These are phyloP conservation scores for Ichneumoninae sp. DNA, from an alignment of 2,888 invertebrate species.

Conservation along the genomic window DNA sequence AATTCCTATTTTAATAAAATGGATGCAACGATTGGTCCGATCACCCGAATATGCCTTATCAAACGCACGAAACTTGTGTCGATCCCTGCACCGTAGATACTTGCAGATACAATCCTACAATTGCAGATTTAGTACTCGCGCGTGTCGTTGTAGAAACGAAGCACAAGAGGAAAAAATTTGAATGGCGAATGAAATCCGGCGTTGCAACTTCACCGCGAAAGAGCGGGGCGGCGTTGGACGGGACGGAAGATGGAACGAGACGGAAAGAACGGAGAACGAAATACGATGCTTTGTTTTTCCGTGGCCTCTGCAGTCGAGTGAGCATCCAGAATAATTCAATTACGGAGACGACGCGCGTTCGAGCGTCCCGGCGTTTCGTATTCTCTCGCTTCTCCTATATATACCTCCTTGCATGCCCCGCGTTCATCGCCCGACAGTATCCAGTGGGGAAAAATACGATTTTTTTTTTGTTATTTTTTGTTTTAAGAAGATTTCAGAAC, in stretches of 20 bases:
- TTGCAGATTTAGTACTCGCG: background rate
- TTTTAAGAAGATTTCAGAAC: background rate
- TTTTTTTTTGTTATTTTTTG: background rate
- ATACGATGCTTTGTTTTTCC: conserved; percentile 43
- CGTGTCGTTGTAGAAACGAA: conserved; percentile 2
- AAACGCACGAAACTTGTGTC: background rate
- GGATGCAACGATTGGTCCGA: too few species aligned
- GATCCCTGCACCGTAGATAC: background rate
- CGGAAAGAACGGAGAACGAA: conserved; percentile 13
- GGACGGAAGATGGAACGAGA: background rate
- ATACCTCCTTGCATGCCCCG: background rate
- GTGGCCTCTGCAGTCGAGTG: conserved; percentile 33
- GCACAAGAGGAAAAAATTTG: background rate
- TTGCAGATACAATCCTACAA: background rate
- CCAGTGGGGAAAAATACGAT: background rate
- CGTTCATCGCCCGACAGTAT: background rate
- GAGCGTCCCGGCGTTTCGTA: conserved; percentile 39
- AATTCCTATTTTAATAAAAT: too few species aligned
- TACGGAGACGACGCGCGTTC: conserved; percentile 37
- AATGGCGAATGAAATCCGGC: conserved; percentile 36
- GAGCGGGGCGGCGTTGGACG: background rate
- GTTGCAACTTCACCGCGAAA: conserved; percentile 1
- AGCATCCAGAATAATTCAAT: conserved; percentile 45
- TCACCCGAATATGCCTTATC: too few species aligned
- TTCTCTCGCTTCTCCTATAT: conserved; percentile 20